Evolutionary conservation across 35 echinoderm and acorn worm species (phyloP), one percentile per base, ranked within the genome.

Genomic region (Ophioderma brevispina): DNA sequence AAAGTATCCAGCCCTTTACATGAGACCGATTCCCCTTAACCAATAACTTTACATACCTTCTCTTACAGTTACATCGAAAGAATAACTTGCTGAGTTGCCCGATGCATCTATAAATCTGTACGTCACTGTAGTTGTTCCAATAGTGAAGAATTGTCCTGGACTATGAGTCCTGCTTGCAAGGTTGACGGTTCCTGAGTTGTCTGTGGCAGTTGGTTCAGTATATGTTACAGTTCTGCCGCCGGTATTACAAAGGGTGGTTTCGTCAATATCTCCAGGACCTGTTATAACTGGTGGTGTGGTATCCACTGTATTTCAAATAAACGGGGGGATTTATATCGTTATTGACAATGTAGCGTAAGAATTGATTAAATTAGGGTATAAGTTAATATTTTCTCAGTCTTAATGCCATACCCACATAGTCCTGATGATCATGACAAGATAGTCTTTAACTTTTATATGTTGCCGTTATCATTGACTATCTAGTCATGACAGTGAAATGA

Each of bases 61-160:
- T 36, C 35, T 59, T 0, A 96, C 86, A 76, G 43, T 88, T 1
- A 96, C 90, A 39, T 37, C 35, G 50, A 96, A 96, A 0, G 64
- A 31, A 32, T 86, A 92, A 1, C 10, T 80, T 13, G 55, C 85
- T 18, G 40, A 36, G 15, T 89, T 78, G 2, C 49, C 43, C 4
- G 21, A 25, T 18, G 85, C 0, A 89, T 94, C 92, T 15, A 21
- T 76, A 55, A 86, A 89, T 5, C 76, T 86, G 88, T 94, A 94
- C n/a, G n/a, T n/a, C 2, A 38, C 17, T 0, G 90, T 76, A 0
- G 87, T 86, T 1, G 39, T 40, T 0, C 91, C 94, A 32, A 77
- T 41, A 11, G 19, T 0, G 55, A 93, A 96, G 49, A 63, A 70
- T 64, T 21, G 33, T 56, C 91, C 91, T 42, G 94, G 87, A 31